Evolutionary conservation across 2,888 invertebrate species (phyloP), one percentile per base, ranked within the genome.

Genomic region (Cyclophora albipunctata): DNA sequence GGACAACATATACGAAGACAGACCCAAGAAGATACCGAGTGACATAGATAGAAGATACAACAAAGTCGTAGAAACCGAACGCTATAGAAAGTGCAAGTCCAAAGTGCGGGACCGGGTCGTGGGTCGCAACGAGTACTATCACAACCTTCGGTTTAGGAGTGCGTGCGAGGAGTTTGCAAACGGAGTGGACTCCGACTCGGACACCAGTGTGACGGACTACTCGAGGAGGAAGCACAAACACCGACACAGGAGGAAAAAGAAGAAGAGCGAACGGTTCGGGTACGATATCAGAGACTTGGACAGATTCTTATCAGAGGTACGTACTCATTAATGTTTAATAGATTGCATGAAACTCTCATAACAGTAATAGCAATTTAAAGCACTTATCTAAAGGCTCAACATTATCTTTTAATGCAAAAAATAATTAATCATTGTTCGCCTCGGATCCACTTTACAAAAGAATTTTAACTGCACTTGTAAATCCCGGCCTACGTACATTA

Each of bases 261-360:
- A 66, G 20, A 71, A 73, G 42, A 73, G 71, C 40, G 85, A 80
- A 69, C 52, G 55, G 33, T 94, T 95, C 65, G 95, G 95, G 47
- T 95, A 95, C 66, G 94, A 95, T 62, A 95, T 95, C 46, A 90
- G 92, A 55, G 95, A 95, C 76, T 90, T 95, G 55, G 95, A 95
- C 72, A 92, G 92, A 55, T 95, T 95, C 74, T 87, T 95, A 47
- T 92, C 93, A 4, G 93, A 94, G 90, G 93, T 93, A 71, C 78
- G 78, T 55, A n/a, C 20, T 20, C 20, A 20, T 20, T 20, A 20
- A 20, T 20, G 20, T 20, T 20, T 20, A 54, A 51, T 52, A 52
- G 54, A 53, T 50, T 48, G 46, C 45, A 48, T 56, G 52, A 57
- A 59, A 20, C 20, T 1, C 20, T 20, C 20, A 20, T 20, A 20